These are phyloP conservation scores for Myanophis thanlyinensis DNA, from an alignment of 2,113 vertebrate species.

Conservation along the genomic window DNA sequence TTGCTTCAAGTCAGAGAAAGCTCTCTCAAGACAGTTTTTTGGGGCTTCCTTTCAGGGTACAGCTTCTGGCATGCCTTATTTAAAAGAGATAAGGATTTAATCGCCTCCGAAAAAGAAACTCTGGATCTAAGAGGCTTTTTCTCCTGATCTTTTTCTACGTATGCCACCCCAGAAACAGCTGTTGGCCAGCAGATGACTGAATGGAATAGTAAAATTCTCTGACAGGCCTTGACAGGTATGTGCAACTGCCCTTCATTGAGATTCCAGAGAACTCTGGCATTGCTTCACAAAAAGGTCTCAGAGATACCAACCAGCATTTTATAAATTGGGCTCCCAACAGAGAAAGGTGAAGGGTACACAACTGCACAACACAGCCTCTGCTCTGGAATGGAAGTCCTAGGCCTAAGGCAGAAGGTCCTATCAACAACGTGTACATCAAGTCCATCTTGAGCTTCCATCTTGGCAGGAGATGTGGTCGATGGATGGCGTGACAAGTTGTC, in stretches of 20 bases:
- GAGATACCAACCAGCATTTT: background rate
- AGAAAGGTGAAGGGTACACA: background rate
- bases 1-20: background rate
- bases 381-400: accelerated
- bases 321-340: background rate
- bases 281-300: background rate
- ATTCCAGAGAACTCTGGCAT: slow-evolving; percentile 41
- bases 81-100: slow-evolving; percentile 44
- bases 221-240: slow-evolving; percentile 35
- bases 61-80: slow-evolving; percentile 25
- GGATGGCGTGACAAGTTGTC: background rate
- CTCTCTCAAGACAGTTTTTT: background rate
- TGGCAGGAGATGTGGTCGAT: background rate
- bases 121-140: slow-evolving; percentile 31
- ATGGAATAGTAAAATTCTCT: slow-evolving; percentile 43
- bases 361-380: background rate
- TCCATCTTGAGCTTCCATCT: background rate
- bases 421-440: background rate
- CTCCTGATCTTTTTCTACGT: slow-evolving; percentile 29
- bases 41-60: slow-evolving; percentile 12
- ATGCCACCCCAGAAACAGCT: slow-evolving; percentile 51
- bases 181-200: slow-evolving; percentile 51
- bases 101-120: slow-evolving; percentile 51
- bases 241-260: slow-evolving; percentile 40
- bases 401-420: background rate